These are phyloP conservation scores for Anoura caudifer DNA, from an alignment of 2,113 vertebrate species.

Conservation along the genomic window DNA sequence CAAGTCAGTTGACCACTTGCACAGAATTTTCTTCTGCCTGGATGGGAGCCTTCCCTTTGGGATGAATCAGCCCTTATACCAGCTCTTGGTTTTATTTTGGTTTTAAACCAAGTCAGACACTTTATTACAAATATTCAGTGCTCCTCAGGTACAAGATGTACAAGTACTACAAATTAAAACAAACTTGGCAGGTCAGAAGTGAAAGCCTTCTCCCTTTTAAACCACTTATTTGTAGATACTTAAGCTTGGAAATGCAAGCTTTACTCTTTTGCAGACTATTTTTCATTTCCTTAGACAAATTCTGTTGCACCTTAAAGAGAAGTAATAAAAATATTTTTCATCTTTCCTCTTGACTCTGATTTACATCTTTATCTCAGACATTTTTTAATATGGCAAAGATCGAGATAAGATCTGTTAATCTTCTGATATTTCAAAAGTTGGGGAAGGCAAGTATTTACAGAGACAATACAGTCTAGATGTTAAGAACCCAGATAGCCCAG, in stretches of 20 bases:
- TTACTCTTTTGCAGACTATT: neutral
- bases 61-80: neutral
- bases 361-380: neutral
- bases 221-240: neutral
- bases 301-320: neutral
- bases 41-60: neutral
- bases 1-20: neutral
- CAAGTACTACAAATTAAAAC: conserved; percentile 57
- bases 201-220: conserved; percentile 8
- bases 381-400: neutral
- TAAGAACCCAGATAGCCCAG: neutral
- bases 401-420: neutral
- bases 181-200: conserved; percentile 41
- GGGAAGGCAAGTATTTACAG: neutral
- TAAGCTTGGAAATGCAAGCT: neutral
- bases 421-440: neutral
- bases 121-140: conserved; percentile 49
- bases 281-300: conserved; percentile 4
- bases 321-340: conserved; percentile 17
- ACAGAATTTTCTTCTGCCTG: neutral
- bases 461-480: neutral
- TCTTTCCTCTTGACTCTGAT: neutral
- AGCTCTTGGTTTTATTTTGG: conserved; percentile 36
- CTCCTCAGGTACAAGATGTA: conserved; percentile 52
- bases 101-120: conserved; percentile 4